A percentile compares a stretch with the other conserved stretches of the same genome.
Evolutionary conservation across 2,797 vertebrate genomes (phyloP).

Genomic region (Borostomias antarcticus): DNA sequence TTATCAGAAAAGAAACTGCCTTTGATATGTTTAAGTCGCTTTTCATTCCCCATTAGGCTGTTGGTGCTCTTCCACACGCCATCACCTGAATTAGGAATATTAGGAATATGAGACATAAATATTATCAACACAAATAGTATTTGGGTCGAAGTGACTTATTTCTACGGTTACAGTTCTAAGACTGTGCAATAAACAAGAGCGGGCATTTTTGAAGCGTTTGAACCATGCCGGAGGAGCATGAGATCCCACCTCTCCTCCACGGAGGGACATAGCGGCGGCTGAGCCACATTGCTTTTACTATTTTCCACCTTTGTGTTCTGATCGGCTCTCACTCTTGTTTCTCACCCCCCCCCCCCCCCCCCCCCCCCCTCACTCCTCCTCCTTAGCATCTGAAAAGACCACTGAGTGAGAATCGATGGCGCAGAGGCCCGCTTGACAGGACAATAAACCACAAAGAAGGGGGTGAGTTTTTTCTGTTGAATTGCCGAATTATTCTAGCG

Average conservation of each 20-base stretch:
- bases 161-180: constrained; percentile 13
- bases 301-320: constrained; percentile 79
- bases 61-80: too few species aligned
- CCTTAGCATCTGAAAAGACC: constrained; percentile 84
- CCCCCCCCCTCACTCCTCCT: constrained; percentile 63
- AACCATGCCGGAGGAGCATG: constrained; percentile 1
- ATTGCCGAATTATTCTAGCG: constrained; percentile 63
- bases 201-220: constrained; percentile 38
- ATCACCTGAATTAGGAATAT: too few species aligned
- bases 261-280: constrained; percentile 34
- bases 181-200: constrained; percentile 24
- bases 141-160: constrained; percentile 21
- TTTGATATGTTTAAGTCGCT: too few species aligned
- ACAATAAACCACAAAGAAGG: constrained; percentile 86
- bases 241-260: constrained; percentile 31
- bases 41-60: too few species aligned
- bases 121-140: constrained; percentile 16
- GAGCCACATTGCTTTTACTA: constrained; percentile 38
- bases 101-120: not conserved
- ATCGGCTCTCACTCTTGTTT: constrained; percentile 74
- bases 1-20: too few species aligned
- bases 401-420: constrained; percentile 84
- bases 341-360: constrained; percentile 71
- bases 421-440: constrained; percentile 85
- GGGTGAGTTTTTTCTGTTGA: constrained; percentile 77